These are phyloP conservation scores for Engraulis encrasicolus DNA, from an alignment of 2,113 vertebrate species.

Conservation along the genomic window DNA sequence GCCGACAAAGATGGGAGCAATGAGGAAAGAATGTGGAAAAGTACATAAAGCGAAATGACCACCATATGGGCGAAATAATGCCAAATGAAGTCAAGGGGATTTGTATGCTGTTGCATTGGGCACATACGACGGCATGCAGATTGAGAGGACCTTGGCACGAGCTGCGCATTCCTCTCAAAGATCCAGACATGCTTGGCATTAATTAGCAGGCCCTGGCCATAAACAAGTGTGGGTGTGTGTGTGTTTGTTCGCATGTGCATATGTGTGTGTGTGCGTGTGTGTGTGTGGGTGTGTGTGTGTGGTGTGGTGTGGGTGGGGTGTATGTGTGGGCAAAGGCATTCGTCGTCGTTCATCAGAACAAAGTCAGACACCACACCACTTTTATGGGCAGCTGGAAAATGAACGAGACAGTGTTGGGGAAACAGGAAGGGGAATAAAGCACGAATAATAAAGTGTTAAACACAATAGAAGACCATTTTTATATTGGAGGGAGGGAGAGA, in stretches of 20 bases:
- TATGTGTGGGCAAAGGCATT: slow-evolving; percentile 21
- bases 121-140: slow-evolving; percentile 38
- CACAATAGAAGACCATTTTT: not conserved
- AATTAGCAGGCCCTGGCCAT: slow-evolving; percentile 44
- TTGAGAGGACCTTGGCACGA: slow-evolving; percentile 50
- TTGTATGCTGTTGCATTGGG: slow-evolving; percentile 51
- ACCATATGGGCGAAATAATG: slow-evolving; percentile 46
- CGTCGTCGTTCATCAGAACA: slow-evolving; percentile 28
- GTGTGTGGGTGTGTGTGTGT: no score
- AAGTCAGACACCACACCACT: not conserved
- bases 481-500: no score
- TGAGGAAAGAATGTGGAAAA: slow-evolving; percentile 50
- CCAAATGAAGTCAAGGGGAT: slow-evolving; percentile 51
- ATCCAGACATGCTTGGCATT: slow-evolving; percentile 48
- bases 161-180: slow-evolving; percentile 42
- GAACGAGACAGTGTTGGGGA: not conserved
- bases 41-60: slow-evolving; percentile 38
- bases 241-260: no score
- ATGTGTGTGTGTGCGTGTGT: no score
- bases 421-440: not conserved
- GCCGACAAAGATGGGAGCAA: slow-evolving; percentile 41
- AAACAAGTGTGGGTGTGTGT: slow-evolving; percentile 30
- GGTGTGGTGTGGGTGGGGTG: no score
- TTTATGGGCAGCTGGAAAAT: not conserved
- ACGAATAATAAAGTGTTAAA: not conserved